Evolutionary conservation across 2,113 vertebrate species (phyloP), one percentile per base, ranked within the genome.

Genomic region (Psammodynastes pulverulentus): DNA sequence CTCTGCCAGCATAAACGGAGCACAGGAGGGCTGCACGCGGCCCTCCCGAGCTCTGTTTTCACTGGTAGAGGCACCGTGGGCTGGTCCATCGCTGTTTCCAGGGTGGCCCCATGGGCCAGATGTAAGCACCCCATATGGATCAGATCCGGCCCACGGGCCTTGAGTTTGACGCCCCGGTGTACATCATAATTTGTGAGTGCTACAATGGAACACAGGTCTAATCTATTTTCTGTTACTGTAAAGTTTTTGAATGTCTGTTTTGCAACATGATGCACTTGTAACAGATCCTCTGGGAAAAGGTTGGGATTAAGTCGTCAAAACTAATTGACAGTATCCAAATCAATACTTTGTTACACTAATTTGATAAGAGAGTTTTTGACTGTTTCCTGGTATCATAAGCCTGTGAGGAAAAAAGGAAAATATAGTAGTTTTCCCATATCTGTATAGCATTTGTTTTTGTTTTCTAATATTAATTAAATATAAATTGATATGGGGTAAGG

Each of bases 311-410:
- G 4, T 39, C 49, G 3, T 54, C 15, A 86, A 84, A 84, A 13
- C 23, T 58, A 85, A 45, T 62, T 46, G 86, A 23, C 49, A 26
- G 23, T 86, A 46, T 62, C 29, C 54, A 62, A 54, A 87, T 62
- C 29, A 49, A 26, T 91, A 87, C 48, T 43, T 52, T 48, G 86
- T 72, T 26, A 49, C 19, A 29, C 54, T 46, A 29, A 43, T 87
- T 51, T 34, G 12, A 49, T 43, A 7, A 17, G n/a, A 87, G 4
- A 72, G 34, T 10, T 87, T 56, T 87, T 87, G 45, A 51, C 94
- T 87, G 87, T 93, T 92, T 93, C 91, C 92, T 94, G 17, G 19
- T 93, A 90, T 93, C 91, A 94, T 95, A 95, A 85, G 1, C 17
- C 15, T 88, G 2, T 79, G 26, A 52, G 26, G 17, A 17, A 92